phyloP scores from a whole-genome alignment of 2,113 vertebrate genomes.

The Protobothrops flavoviridis region DNA sequence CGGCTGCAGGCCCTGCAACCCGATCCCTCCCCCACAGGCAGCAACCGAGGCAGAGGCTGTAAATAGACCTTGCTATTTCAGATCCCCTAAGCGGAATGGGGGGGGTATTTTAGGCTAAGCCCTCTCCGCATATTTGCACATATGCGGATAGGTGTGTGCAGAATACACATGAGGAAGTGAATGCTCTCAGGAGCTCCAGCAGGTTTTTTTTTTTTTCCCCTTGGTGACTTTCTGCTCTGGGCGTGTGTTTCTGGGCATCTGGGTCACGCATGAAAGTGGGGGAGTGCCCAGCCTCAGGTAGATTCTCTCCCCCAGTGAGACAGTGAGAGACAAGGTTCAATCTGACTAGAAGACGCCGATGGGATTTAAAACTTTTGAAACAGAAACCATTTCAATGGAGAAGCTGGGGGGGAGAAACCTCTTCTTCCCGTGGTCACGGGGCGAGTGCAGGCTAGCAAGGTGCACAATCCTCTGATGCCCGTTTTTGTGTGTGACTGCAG shows the following conservation, averaged over 20 bases:
- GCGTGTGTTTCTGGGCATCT: neutral
- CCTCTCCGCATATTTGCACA: fast-evolving
- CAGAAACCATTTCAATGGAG: neutral
- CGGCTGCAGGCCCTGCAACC: conserved; percentile 13
- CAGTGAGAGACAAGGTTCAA: neutral
- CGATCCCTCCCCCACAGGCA: conserved; percentile 6
- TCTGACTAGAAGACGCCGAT: neutral
- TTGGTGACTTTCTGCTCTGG: neutral
- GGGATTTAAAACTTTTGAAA: neutral
- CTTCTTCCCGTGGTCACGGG: neutral
- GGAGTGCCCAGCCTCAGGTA: neutral
- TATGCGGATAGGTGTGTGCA: neutral
- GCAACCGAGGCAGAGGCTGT: neutral
- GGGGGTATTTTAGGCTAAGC: neutral
- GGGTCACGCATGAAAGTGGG: neutral
- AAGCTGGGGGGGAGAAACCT: neutral
- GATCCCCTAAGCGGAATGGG: conserved; percentile 34
- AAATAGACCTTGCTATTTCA: conserved; percentile 50
- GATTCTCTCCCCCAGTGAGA: neutral
- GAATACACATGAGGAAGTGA: neutral
- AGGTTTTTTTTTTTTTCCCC: neutral
- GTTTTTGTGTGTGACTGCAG: neutral
- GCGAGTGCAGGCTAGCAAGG: neutral
- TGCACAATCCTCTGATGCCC: neutral
- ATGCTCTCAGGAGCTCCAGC: neutral